Evolutionary conservation across 2,888 invertebrate species (phyloP).

Genomic region (Ceratothoa steindachneri): DNA sequence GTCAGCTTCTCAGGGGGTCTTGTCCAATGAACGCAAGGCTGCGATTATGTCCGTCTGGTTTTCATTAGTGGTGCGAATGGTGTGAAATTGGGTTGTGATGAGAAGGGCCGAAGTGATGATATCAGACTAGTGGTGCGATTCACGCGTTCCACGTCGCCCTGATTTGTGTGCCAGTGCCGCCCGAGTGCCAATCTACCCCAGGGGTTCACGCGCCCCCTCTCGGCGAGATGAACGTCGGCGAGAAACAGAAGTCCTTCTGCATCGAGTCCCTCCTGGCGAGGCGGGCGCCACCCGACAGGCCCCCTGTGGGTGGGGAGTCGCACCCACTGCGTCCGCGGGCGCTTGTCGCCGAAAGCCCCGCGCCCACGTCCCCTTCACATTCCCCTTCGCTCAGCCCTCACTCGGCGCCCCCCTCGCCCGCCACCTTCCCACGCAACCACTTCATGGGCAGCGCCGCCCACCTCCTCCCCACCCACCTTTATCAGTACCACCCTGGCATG

Average conservation of each 20-base stretch:
- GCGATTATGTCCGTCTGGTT: slow-evolving; percentile 43
- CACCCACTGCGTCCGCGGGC: not conserved
- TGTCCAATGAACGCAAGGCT: slow-evolving; percentile 31
- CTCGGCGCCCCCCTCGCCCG: slow-evolving; percentile 13
- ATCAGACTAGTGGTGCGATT: slow-evolving; percentile 25
- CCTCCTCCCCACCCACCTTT: slow-evolving; percentile 37
- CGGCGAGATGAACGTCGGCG: slow-evolving; percentile 27
- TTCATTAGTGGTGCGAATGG: slow-evolving; percentile 48
- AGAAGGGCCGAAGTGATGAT: slow-evolving; percentile 24
- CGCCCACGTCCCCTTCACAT: slow-evolving; percentile 24
- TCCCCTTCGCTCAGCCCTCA: slow-evolving; percentile 33
- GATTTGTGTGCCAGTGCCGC: not conserved
- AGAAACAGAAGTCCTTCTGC: slow-evolving; percentile 36
- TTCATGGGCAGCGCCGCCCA: slow-evolving; percentile 8
- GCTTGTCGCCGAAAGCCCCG: not conserved
- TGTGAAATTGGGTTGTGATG: slow-evolving; percentile 47
- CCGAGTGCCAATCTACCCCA: not conserved
- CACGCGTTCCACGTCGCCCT: slow-evolving; percentile 10
- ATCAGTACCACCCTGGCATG: slow-evolving; percentile 34
- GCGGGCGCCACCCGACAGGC: not conserved
- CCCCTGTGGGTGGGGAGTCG: not conserved
- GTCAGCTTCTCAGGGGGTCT: slow-evolving; percentile 18
- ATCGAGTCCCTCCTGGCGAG: slow-evolving; percentile 44
- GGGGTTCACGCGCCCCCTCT: not conserved
- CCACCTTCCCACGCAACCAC: slow-evolving; percentile 24